These are phyloP conservation scores for Sphaeridia pumilis DNA, from an alignment of 2,888 invertebrate genomes.

Conservation along the genomic window DNA sequence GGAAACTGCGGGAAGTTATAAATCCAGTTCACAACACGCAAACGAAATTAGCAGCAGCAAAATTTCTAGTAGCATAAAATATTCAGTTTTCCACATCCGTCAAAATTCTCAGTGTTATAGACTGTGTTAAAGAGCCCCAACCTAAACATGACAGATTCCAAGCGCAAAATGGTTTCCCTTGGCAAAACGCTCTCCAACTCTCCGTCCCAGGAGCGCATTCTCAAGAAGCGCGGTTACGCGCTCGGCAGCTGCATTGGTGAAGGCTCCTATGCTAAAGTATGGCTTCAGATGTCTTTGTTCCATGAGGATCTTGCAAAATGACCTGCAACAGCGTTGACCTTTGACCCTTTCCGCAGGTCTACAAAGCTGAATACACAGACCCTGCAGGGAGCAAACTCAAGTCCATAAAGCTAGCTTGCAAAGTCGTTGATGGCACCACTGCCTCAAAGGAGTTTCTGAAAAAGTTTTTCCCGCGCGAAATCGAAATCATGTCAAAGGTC, in stretches of 20 bases:
- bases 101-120: too few species aligned
- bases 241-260: slow-evolving; percentile 56
- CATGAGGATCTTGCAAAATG: background rate
- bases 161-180: background rate
- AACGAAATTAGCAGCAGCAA: too few species aligned
- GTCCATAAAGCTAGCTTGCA: slow-evolving; percentile 50
- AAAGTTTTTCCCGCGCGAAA: slow-evolving; percentile 70
- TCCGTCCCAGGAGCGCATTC: slow-evolving; percentile 43
- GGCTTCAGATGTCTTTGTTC: slow-evolving; percentile 21
- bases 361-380: slow-evolving; percentile 38
- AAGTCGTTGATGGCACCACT: slow-evolving; percentile 56
- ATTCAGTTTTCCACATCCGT: too few species aligned
- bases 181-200: background rate
- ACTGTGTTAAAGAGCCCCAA: too few species aligned
- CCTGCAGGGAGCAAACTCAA: slow-evolving; percentile 24
- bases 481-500: slow-evolving; percentile 60
- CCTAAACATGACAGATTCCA: background rate
- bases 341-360: slow-evolving; percentile 37
- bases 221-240: slow-evolving; percentile 52
- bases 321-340: background rate
- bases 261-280: slow-evolving; percentile 65
- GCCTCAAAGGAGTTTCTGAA: slow-evolving; percentile 64
- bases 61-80: too few species aligned
- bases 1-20: too few species aligned
- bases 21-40: too few species aligned